Conservation (phyloP, 2,113 vertebrate genomes). For the Gymnogyps californianus region DNA sequence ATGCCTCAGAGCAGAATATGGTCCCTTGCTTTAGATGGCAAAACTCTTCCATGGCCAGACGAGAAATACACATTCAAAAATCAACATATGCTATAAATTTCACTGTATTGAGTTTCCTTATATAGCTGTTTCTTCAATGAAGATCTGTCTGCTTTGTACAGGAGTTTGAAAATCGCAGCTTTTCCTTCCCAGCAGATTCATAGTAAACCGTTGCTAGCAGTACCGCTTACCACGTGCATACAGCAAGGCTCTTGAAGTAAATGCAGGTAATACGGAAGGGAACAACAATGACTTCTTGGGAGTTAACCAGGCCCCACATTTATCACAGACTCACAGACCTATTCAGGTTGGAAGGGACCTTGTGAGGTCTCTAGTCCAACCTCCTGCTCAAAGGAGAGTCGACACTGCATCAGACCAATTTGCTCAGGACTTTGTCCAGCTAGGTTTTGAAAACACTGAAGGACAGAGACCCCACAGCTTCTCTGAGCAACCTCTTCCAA, state of each 20-base stretch:
- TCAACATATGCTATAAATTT: neutral
- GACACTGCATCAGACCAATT: rapidly evolving
- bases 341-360: neutral
- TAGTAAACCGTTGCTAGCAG: rapidly evolving
- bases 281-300: neutral
- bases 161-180: neutral
- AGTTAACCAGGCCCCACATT: neutral
- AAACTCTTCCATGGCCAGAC: neutral
- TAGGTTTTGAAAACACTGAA: neutral
- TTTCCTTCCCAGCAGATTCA: neutral
- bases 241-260: neutral
- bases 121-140: neutral
- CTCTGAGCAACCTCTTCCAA: neutral
- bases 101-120: neutral
- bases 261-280: neutral
- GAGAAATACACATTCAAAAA: neutral
- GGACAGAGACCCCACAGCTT: neutral
- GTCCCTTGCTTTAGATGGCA: neutral
- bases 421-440: neutral
- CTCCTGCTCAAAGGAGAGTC: neutral
- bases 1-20: neutral
- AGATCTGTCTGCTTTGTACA: neutral
- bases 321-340: neutral
- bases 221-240: neutral
- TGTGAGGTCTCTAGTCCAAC: neutral